phyloP scores from a whole-genome alignment of 2,113 vertebrate genomes.

The Scortum barcoo region DNA sequence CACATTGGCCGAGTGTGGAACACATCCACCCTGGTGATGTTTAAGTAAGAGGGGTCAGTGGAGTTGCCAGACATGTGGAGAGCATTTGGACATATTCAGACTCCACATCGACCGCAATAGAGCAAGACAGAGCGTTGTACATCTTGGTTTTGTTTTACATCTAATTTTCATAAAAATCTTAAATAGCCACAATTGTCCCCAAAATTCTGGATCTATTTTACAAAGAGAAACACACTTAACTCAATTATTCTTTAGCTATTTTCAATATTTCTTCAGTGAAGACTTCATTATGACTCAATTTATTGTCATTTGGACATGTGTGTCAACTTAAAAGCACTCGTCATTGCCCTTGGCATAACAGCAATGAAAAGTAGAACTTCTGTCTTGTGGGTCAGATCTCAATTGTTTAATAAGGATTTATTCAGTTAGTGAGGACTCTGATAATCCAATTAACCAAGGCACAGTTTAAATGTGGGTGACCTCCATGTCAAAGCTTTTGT shows the following conservation, averaged over 20 bases:
- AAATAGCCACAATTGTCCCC: slow-evolving; percentile 53
- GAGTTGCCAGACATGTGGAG: slow-evolving; percentile 79
- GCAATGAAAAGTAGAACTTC: slow-evolving; percentile 30
- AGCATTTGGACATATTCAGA: slow-evolving; percentile 75
- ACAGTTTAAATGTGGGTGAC: slow-evolving; percentile 41
- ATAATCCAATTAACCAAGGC: slow-evolving; percentile 42
- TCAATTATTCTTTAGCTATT: slow-evolving; percentile 28
- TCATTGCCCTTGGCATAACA: slow-evolving; percentile 1
- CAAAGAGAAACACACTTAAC: slow-evolving; percentile 42
- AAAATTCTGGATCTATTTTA: slow-evolving; percentile 47
- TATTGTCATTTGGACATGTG: slow-evolving; percentile 17
- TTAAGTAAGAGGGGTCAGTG: slow-evolving; percentile 64
- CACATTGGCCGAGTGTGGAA: slow-evolving; percentile 37
- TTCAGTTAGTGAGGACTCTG: slow-evolving; percentile 6
- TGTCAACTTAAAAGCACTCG: slow-evolving; percentile 19
- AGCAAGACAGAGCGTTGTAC: slow-evolving; percentile 63
- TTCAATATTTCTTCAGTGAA: slow-evolving; percentile 14
- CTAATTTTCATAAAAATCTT: slow-evolving; percentile 64
- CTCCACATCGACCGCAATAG: slow-evolving; percentile 71
- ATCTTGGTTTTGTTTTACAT: slow-evolving; percentile 75
- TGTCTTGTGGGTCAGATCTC: slow-evolving; percentile 22
- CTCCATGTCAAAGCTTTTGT: neutral
- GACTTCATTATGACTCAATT: slow-evolving; percentile 2
- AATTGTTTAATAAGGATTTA: slow-evolving; percentile 19
- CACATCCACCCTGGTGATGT: slow-evolving; percentile 52